Conservation (phyloP, 2,113 vertebrate species). For the Holacanthus passer region DNA sequence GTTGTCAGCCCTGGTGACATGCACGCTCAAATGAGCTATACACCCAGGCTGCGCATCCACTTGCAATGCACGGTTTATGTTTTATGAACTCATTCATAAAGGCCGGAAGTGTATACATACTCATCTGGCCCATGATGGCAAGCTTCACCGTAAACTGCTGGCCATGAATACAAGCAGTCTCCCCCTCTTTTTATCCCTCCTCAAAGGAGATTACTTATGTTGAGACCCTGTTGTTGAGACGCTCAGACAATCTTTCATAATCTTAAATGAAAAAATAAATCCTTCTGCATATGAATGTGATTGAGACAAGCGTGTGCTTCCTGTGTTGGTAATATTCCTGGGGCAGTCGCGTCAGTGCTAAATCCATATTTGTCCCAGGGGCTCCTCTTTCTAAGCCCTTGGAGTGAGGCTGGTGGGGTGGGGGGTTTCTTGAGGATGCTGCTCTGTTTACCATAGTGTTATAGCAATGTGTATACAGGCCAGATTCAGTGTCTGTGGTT, state of each 20-base stretch:
- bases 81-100: slow-evolving; percentile 50
- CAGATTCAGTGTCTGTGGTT: slow-evolving; percentile 28
- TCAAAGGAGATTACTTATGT: slow-evolving; percentile 51
- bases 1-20: slow-evolving; percentile 67
- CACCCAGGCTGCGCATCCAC: slow-evolving; percentile 33
- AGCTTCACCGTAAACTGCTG: slow-evolving; percentile 27
- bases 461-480: slow-evolving; percentile 14
- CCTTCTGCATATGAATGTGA: slow-evolving; percentile 55
- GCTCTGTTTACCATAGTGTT: slow-evolving; percentile 58
- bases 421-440: slow-evolving; percentile 27
- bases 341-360: slow-evolving; percentile 9
- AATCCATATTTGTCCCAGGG: slow-evolving; percentile 64
- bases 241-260: slow-evolving; percentile 65
- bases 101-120: neutral
- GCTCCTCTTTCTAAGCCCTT: slow-evolving; percentile 47
- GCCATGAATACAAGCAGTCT: slow-evolving; percentile 4
- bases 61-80: slow-evolving; percentile 49
- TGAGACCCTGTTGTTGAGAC: slow-evolving; percentile 54
- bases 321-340: slow-evolving; percentile 47
- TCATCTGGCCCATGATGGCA: slow-evolving; percentile 6
- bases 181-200: slow-evolving; percentile 5
- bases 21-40: slow-evolving; percentile 58
- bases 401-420: slow-evolving; percentile 28
- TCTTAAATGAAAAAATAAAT: slow-evolving; percentile 69
- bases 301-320: slow-evolving; percentile 49